Evolutionary conservation across 2,888 invertebrate species (phyloP).

Genomic region (Panopea generosa): DNA sequence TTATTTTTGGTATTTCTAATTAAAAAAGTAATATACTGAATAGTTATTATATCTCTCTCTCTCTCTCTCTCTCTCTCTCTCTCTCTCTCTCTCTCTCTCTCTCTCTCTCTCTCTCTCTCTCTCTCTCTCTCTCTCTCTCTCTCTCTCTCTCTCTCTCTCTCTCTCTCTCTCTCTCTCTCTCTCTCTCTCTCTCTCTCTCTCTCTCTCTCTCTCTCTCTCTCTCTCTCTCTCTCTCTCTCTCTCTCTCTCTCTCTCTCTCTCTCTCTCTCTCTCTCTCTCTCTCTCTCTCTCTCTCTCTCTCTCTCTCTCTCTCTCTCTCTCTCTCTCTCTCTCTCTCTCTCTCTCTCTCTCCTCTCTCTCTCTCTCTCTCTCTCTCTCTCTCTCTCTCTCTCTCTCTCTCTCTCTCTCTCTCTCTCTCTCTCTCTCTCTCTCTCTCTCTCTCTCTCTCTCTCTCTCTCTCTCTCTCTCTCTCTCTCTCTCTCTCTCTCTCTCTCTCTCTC

Average conservation of each 20-base stretch:
- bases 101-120: conserved; percentile 14
- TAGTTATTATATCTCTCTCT: too few species aligned
- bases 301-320: conserved; percentile 27
- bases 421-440: conserved; percentile 37
- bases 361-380: conserved; percentile 1
- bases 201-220: conserved; percentile 25
- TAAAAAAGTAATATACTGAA: too few species aligned
- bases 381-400: conserved; percentile 17
- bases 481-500: conserved; percentile 14
- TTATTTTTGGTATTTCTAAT: too few species aligned
- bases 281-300: conserved; percentile 30
- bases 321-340: conserved; percentile 6
- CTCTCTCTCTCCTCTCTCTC: conserved; percentile 8
- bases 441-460: conserved; percentile 37
- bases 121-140: conserved; percentile 22
- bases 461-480: conserved; percentile 25
- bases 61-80: conserved; percentile 24
- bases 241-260: conserved; percentile 26
- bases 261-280: conserved; percentile 28
- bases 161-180: conserved; percentile 31
- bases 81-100: conserved; percentile 29
- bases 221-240: conserved; percentile 26
- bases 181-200: conserved; percentile 28
- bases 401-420: conserved; percentile 31
- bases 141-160: conserved; percentile 20